Percentiles rank a stretch among this genome's conserved stretches.
Evolutionary conservation across 2,797 vertebrate species (phyloP).

Genomic region (Neostethus bicornis): DNA sequence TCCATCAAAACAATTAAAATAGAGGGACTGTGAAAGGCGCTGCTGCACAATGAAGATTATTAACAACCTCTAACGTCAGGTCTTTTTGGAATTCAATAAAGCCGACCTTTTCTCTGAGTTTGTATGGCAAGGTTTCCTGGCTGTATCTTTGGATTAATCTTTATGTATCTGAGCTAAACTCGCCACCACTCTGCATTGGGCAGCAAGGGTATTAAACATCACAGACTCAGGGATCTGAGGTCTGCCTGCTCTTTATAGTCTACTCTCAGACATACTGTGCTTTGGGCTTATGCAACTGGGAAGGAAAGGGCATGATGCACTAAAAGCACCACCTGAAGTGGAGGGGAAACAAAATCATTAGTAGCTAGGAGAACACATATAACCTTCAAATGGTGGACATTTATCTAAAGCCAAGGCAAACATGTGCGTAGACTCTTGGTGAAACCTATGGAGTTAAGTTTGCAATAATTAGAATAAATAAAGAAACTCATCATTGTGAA

Average conservation of each 20-base stretch:
- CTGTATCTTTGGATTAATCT: conserved; percentile 5
- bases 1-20: conserved; percentile 29
- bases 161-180: conserved; percentile 4
- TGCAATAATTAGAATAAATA: background rate
- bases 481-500: background rate
- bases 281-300: conserved; percentile 56
- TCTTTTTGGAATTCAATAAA: conserved; percentile 13
- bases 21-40: conserved; percentile 27
- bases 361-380: conserved; percentile 1
- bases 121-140: background rate
- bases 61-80: conserved; percentile 7
- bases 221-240: conserved; percentile 41
- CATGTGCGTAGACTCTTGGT: too few species aligned
- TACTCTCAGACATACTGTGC: conserved; percentile 33
- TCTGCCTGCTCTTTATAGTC: conserved; percentile 34
- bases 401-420: too few species aligned
- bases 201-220: conserved; percentile 22
- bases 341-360: conserved; percentile 23
- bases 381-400: background rate
- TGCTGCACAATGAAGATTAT: conserved; percentile 18
- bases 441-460: background rate
- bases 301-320: conserved; percentile 40
- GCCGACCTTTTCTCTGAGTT: conserved; percentile 16
- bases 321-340: conserved; percentile 30
- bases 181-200: conserved; percentile 3